Percentiles rank a stretch among this genome's conserved stretches.
Evolutionary conservation across 2,797 vertebrate genomes (phyloP).

Genomic region (Cetoscarus ocellatus): DNA sequence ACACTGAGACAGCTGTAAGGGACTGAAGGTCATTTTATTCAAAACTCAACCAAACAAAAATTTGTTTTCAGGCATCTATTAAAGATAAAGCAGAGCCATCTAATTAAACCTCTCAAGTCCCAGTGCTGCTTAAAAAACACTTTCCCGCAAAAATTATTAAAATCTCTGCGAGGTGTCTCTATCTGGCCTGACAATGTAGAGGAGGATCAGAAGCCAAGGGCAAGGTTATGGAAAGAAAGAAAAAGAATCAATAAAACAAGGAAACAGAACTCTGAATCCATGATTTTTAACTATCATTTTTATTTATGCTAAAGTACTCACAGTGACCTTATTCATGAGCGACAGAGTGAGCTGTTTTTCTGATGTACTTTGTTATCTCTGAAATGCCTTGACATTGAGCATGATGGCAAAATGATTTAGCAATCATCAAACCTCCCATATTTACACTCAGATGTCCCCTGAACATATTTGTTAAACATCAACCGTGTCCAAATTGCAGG

Average conservation of each 20-base stretch:
- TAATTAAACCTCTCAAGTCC: constrained; percentile 4
- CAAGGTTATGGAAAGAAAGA: constrained; percentile 3
- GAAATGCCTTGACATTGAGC: too few relatives aligned
- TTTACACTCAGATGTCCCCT: too few relatives aligned
- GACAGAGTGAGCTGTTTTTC: neutral
- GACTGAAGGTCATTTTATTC: neutral
- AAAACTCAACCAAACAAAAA: constrained; percentile 18
- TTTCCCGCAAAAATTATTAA: constrained; percentile 1
- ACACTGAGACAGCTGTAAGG: too few relatives aligned
- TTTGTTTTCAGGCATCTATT: constrained; percentile 5
- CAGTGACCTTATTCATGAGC: neutral
- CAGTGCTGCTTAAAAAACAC: constrained; percentile 1
- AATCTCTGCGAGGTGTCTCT: constrained; percentile 12
- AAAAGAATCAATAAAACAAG: neutral
- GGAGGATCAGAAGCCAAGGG: constrained; percentile 6
- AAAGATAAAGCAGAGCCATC: constrained; percentile 5
- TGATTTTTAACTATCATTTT: neutral
- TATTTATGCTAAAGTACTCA: neutral
- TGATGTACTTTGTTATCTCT: too few relatives aligned
- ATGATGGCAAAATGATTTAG: too few relatives aligned
- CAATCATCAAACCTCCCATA: too few relatives aligned
- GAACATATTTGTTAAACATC: too few relatives aligned
- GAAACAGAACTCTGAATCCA: neutral
- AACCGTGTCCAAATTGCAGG: too few relatives aligned
- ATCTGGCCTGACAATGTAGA: neutral